These are phyloP conservation scores for Hippocampus mohnikei DNA, from an alignment of 2,113 vertebrate genomes.

Conservation along the genomic window DNA sequence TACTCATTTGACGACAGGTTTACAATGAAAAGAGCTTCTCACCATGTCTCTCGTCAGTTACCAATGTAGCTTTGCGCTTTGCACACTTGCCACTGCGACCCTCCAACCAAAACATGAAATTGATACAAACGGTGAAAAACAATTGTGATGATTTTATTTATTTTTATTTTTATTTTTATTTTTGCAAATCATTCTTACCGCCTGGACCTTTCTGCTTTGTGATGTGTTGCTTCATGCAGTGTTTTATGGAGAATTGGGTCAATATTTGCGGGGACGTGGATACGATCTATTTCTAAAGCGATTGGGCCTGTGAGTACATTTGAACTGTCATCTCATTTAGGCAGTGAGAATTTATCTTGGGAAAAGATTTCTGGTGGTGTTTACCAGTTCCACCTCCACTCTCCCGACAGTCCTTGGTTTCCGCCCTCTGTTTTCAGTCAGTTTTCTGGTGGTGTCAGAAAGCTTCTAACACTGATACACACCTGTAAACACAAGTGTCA, in stretches of 20 bases:
- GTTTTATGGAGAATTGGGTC: conserved; percentile 30
- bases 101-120: neutral
- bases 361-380: neutral
- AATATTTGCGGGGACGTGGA: conserved; percentile 10
- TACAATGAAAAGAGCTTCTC: neutral
- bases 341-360: neutral
- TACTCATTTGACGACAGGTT: neutral
- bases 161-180: neutral
- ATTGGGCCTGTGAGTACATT: neutral
- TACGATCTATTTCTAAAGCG: conserved; percentile 13
- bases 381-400: neutral
- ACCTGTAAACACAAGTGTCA: conserved; percentile 63
- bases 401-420: neutral
- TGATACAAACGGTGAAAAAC: neutral
- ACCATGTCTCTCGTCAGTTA: neutral
- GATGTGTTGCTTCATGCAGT: conserved; percentile 18
- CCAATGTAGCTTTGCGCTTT: neutral
- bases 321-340: neutral
- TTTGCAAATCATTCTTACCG: conserved; percentile 19
- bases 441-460: conserved; percentile 47
- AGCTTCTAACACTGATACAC: conserved; percentile 52
- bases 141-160: too few species aligned
- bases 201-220: conserved; percentile 2
- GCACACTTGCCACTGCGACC: neutral
- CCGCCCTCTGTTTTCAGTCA: conserved; percentile 25